Conservation (phyloP, 1,140 invertebrate species). For the Drosophila sproati region DNA sequence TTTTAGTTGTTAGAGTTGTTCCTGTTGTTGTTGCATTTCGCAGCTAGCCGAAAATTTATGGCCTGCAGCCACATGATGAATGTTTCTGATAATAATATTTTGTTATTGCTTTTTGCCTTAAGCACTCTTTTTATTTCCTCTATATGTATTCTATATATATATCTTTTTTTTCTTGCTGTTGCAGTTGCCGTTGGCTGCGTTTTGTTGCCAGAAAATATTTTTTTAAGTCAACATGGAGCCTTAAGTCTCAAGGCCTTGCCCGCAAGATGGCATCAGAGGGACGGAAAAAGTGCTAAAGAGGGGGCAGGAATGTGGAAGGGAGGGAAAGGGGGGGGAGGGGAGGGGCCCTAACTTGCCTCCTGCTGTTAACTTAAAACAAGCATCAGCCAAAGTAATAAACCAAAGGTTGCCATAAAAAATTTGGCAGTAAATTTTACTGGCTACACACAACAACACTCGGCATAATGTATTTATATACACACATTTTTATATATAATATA, state of each 20-base stretch:
- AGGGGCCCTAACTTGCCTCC: slow-evolving; percentile 21
- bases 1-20: slow-evolving; percentile 52
- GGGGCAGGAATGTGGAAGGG: not conserved
- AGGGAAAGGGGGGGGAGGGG: not conserved
- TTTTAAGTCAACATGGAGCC: slow-evolving; percentile 64
- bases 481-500: no score
- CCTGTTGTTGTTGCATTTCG: slow-evolving; percentile 62
- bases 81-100: slow-evolving; percentile 83
- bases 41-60: slow-evolving; percentile 78
- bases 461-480: slow-evolving; percentile 21
- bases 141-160: slow-evolving; percentile 5
- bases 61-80: slow-evolving; percentile 83
- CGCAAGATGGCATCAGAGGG: slow-evolving; percentile 20
- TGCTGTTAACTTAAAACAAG: slow-evolving; percentile 70
- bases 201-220: slow-evolving; percentile 62
- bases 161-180: slow-evolving; percentile 41
- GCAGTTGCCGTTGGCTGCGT: slow-evolving; percentile 67
- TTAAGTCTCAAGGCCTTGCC: slow-evolving; percentile 60
- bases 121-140: slow-evolving; percentile 14
- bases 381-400: slow-evolving; percentile 65
- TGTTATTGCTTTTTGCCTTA: slow-evolving; percentile 74
- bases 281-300: not conserved
- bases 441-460: slow-evolving; percentile 7
- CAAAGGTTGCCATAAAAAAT: slow-evolving; percentile 68
- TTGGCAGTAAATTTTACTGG: slow-evolving; percentile 16